Conservation (phyloP, 2,888 invertebrate species). For the Acrocyrtus sp. region DNA sequence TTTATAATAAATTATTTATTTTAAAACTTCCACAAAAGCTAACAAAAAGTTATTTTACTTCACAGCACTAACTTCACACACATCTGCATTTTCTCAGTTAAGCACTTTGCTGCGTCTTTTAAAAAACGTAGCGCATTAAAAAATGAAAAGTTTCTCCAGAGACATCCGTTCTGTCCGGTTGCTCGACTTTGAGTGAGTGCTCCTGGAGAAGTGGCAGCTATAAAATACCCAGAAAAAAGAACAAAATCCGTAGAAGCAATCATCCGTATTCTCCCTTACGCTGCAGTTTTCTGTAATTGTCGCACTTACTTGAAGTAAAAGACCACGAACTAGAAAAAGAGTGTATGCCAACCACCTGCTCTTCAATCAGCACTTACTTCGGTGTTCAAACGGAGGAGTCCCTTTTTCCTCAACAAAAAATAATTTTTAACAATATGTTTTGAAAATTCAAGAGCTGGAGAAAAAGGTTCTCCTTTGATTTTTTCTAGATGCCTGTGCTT, state of each 20-base stretch:
- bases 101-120: too few species aligned
- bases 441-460: conserved; percentile 21
- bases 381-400: too few species aligned
- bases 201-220: too few species aligned
- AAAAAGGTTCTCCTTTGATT: conserved; percentile 13
- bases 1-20: too few species aligned
- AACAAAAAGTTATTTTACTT: background rate
- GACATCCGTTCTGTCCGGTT: conserved; percentile 43
- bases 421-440: conserved; percentile 21
- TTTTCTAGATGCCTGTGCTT: background rate
- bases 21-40: background rate
- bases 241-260: background rate
- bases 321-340: too few species aligned
- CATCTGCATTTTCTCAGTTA: too few species aligned
- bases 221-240: too few species aligned
- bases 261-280: background rate
- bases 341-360: conserved; percentile 48
- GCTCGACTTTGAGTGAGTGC: conserved; percentile 33
- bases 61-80: too few species aligned
- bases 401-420: background rate
- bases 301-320: too few species aligned
- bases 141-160: background rate
- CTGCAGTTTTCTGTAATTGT: background rate
- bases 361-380: background rate
- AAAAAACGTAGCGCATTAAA: too few species aligned